Base-by-base conservation (phyloP, 2,888 invertebrate species). In the Cryptocephalus moraei region DNA sequence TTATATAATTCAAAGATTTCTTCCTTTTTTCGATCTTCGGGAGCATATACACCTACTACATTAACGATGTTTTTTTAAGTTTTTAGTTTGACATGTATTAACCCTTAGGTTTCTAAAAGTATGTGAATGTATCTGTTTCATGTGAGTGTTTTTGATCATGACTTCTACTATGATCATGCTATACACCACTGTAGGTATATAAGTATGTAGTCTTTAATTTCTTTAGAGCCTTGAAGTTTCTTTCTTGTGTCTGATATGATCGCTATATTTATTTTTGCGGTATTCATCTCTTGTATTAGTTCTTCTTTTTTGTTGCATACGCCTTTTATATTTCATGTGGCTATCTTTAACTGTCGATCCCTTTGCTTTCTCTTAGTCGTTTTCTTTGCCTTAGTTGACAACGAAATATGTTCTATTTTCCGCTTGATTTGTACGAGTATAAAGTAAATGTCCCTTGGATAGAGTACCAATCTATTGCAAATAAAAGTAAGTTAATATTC, bases 401-500 rank as follows among this genome's bases (percentile, higher is more conserved):
- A 34, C 34, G 34, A 9, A 34, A 34, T 9, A 34, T 34, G n/a
- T 9, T 34, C 34, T n/a, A 9, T 9, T 34, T 34, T 34, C n/a
- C 9, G 34, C n/a, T 34, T 34, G 34, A n/a, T 34, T 34, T 34
- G 9, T 34, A n/a, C 34, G 34, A 34, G 34, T 34, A 34, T 34
- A 34, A 34, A 34, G n/a, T 34, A 34, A 34, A 9, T 34, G 34
- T 34, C 34, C 34, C 34, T 34, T 34, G 9, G 34, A 34, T 34
- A 34, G 34, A 34, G n/a, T 34, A 34, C 34, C 34, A 34, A 34
- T 34, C n/a, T 34, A 34, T 34, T n/a, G 9, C 34, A 34, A 34
- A n/a, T n/a, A n/a, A n/a, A n/a, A n/a, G 2, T 22, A 4, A 22
- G 22, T 2, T 4, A 22, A 22, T 22, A 4, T 49, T 61, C 71